Base-by-base conservation (phyloP, 2,113 vertebrate genomes). In the Aptenodytes patagonicus region DNA sequence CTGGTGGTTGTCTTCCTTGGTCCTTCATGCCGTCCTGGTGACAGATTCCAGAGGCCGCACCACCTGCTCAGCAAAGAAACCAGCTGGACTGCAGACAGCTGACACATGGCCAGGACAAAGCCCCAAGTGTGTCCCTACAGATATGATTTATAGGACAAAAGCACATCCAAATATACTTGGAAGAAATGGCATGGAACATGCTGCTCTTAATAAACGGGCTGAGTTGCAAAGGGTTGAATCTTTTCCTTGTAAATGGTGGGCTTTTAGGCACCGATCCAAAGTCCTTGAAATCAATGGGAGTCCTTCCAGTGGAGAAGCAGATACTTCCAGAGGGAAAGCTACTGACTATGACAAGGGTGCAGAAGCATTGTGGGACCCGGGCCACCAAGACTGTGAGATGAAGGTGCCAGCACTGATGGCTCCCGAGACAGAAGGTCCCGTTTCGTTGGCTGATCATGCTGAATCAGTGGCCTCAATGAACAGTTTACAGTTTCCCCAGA, bases 121-220 rank as follows among this genome's bases (percentile, higher is more conserved):
- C 29, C 44, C 52, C 66, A 32, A 0, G 5, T 28, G 66, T 61
- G 61, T 90, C 34, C 69, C 44, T 46, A 42, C 55, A 73, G 65
- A 54, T 69, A 60, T n/a, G 52, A 95, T 78, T 95, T 88, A 93
- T n/a, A 76, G 77, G 76, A 52, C 61, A 87, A 91, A 94, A 82
- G 57, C 52, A 82, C 32, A 73, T 72, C 64, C 58, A 89, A 80
- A 88, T 36, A 58, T 4, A 20, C 54, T 90, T 58, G 64, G 47
- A 73, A 77, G 21, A 93, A 93, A 72, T 2, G 19, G 40, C 68
- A 70, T 21, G 22, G 54, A 91, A 77, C 36, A 57, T 1, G 17
- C 2, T 1, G 42, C 32, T 90, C 20, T 93, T 87, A 69, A 86
- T 77, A 81, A 89, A 79, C 7, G 11, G 58, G 28, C 34, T 36